A percentile compares a stretch with the other conserved stretches of the same genome.
Conservation (phyloP, 1,140 invertebrate species). For the Mycetomoellerius zeteki region DNA sequence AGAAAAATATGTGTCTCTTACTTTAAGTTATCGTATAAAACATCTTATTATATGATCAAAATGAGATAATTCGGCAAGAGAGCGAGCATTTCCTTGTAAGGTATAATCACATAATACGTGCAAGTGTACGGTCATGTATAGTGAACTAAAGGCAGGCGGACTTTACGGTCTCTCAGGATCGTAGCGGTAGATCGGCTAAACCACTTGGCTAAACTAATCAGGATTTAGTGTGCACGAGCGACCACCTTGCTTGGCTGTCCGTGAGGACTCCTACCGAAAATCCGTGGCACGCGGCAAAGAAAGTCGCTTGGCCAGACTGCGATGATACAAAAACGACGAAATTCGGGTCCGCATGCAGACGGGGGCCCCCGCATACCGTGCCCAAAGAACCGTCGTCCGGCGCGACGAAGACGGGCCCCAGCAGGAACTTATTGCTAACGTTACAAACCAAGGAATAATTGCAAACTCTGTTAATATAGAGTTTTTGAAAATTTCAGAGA, state of each 20-base stretch:
- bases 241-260: slow-evolving; percentile 72
- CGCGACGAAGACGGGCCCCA: neutral
- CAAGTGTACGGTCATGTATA: slow-evolving; percentile 2
- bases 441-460: slow-evolving; percentile 41
- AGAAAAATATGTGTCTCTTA: neutral
- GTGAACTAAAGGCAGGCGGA: slow-evolving; percentile 41
- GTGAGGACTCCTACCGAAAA: slow-evolving; percentile 70
- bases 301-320: slow-evolving; percentile 69
- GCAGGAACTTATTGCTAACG: slow-evolving; percentile 29
- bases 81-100: slow-evolving; percentile 1
- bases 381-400: slow-evolving; percentile 11
- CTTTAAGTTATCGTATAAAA: slow-evolving; percentile 10
- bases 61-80: neutral
- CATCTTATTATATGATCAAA: slow-evolving; percentile 5
- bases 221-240: slow-evolving; percentile 66
- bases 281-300: slow-evolving; percentile 76
- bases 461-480: neutral
- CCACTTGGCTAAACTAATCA: slow-evolving; percentile 79
- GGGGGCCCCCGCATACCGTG: slow-evolving; percentile 7
- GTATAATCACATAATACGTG: neutral
- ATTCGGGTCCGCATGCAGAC: slow-evolving; percentile 49
- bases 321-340: slow-evolving; percentile 55
- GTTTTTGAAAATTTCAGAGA: neutral
- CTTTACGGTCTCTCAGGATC: slow-evolving; percentile 59
- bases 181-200: slow-evolving; percentile 70